Conservation (phyloP, 2,113 vertebrate genomes). For the Pterocles orientalis region DNA sequence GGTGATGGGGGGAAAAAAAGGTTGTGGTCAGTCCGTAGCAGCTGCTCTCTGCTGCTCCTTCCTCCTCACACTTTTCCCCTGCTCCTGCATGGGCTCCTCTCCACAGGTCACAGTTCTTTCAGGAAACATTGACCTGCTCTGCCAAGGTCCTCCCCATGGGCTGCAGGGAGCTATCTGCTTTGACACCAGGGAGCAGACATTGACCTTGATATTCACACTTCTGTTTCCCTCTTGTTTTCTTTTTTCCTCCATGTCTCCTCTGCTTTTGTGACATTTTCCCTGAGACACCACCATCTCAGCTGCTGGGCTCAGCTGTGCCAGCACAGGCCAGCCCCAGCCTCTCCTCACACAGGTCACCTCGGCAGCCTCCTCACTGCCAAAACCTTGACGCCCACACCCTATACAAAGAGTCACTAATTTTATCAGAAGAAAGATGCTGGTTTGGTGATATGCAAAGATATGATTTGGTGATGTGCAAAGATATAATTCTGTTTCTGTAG, state of each 20-base stretch:
- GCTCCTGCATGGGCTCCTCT: background rate
- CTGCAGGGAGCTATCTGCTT: background rate
- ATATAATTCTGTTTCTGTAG: background rate
- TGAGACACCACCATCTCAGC: background rate
- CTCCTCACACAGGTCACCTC: background rate
- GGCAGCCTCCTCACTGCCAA: background rate
- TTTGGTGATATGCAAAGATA: background rate
- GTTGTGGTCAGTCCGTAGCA: background rate
- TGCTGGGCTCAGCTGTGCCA: too few relatives aligned
- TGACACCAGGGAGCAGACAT: background rate
- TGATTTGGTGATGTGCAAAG: background rate
- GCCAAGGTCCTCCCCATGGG: too few relatives aligned
- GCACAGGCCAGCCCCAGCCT: rapidly evolving
- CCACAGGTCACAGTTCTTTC: background rate
- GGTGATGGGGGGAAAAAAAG: too few relatives aligned
- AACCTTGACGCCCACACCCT: too few relatives aligned
- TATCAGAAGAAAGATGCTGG: background rate
- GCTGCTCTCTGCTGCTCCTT: background rate
- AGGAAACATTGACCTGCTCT: background rate
- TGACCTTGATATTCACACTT: background rate
- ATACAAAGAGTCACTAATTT: background rate
- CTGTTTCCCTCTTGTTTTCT: background rate
- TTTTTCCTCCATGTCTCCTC: background rate
- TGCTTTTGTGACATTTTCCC: background rate
- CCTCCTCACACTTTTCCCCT: background rate